Evolutionary conservation across 2,888 invertebrate genomes (phyloP).

Genomic region (Microctonus hyperodae): DNA sequence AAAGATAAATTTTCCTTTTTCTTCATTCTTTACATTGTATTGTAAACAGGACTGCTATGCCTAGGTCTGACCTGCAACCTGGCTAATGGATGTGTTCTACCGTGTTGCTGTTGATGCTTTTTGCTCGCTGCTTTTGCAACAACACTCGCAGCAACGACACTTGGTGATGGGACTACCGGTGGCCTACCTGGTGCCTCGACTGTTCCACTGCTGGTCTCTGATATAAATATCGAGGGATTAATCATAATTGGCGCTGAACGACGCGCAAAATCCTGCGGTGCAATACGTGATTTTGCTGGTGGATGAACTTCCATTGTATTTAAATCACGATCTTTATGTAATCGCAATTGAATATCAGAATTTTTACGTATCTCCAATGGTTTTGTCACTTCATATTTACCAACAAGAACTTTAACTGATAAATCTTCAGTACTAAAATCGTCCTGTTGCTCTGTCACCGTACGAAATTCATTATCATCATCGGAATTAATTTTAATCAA

Average conservation of each 20-base stretch:
- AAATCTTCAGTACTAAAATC: conserved; percentile 71
- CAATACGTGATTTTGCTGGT: conserved; percentile 55
- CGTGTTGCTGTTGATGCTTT: conserved; percentile 87
- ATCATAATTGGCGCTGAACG: conserved; percentile 57
- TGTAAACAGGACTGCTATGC: conserved; percentile 85
- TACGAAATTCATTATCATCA: conserved; percentile 18
- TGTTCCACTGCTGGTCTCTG: conserved; percentile 32
- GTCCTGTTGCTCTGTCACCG: conserved; percentile 44
- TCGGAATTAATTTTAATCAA: conserved; percentile 22
- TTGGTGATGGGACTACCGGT: conserved; percentile 64
- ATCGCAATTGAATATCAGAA: conserved; percentile 52
- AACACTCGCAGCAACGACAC: conserved; percentile 73
- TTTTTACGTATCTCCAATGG: conserved; percentile 44
- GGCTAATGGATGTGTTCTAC: conserved; percentile 90
- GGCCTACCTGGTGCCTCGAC: conserved; percentile 59
- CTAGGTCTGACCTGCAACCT: conserved; percentile 81
- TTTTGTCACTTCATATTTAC: conserved; percentile 73
- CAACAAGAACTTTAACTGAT: conserved; percentile 79
- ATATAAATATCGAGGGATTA: conserved; percentile 41
- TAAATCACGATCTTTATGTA: conserved; percentile 48
- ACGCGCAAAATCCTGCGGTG: conserved; percentile 55
- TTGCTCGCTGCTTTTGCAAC: conserved; percentile 77
- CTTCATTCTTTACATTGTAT: conserved; percentile 75
- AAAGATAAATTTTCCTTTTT: conserved; percentile 47
- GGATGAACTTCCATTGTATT: conserved; percentile 55